These are phyloP conservation scores for Ennomos quercinarius DNA, from an alignment of 2,888 invertebrate genomes.

Conservation along the genomic window DNA sequence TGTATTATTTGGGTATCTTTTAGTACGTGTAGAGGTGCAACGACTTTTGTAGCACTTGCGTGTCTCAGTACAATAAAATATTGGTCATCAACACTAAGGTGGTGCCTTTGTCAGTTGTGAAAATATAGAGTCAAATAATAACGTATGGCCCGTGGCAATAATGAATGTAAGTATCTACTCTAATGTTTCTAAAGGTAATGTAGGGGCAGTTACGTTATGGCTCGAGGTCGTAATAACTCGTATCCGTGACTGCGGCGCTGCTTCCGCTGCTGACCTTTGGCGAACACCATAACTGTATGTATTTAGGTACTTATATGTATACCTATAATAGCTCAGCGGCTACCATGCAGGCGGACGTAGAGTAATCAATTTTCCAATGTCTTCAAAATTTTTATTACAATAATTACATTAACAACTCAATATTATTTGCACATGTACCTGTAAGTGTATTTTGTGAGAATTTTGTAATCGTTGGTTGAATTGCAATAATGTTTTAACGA, in stretches of 20 bases:
- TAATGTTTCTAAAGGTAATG: conserved; percentile 16
- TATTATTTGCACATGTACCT: too few species aligned
- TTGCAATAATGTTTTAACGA: too few species aligned
- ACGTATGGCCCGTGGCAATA: conserved; percentile 20
- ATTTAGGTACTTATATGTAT: conserved; percentile 7
- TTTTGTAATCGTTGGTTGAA: too few species aligned
- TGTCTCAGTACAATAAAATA: conserved; percentile 18
- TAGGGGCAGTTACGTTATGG: conserved; percentile 33
- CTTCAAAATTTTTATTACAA: too few species aligned
- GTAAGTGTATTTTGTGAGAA: too few species aligned
- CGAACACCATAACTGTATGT: conserved; percentile 25
- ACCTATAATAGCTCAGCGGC: conserved; percentile 12
- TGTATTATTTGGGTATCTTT: neutral
- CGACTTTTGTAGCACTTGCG: conserved; percentile 19
- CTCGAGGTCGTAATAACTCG: conserved; percentile 41
- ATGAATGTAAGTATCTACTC: conserved; percentile 6
- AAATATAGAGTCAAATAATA: conserved; percentile 19
- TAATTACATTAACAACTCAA: too few species aligned
- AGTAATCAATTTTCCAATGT: too few species aligned
- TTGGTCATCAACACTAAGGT: conserved; percentile 17
- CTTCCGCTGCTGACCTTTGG: conserved; percentile 45
- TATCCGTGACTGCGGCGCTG: conserved; percentile 34
- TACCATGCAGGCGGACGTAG: conserved; percentile 20
- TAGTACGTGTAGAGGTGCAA: conserved; percentile 1
- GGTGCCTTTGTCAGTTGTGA: conserved; percentile 8